phyloP scores from a whole-genome alignment of 1,140 invertebrate genomes.

The Drosophila pectinifera region DNA sequence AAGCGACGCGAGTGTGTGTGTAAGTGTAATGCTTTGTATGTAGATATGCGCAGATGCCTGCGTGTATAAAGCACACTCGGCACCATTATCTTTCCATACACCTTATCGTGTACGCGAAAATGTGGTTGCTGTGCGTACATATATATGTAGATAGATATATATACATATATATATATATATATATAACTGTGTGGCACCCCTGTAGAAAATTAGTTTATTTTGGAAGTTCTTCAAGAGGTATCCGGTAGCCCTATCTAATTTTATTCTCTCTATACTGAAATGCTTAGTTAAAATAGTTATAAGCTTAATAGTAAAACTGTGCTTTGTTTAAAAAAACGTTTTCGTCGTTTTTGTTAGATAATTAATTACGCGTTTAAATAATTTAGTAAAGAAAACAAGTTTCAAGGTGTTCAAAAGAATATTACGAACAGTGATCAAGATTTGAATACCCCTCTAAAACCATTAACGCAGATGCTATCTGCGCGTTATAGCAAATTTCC shows the following conservation, averaged over 20 bases:
- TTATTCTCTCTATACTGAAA: too few species aligned
- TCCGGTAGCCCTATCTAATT: too few species aligned
- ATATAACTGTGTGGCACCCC: slow-evolving; percentile 31
- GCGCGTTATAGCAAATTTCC: slow-evolving; percentile 24
- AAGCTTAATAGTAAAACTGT: too few species aligned
- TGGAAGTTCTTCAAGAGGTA: background rate
- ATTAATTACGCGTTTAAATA: too few species aligned
- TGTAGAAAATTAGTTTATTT: slow-evolving; percentile 30
- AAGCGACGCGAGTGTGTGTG: slow-evolving; percentile 9
- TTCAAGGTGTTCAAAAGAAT: too few species aligned
- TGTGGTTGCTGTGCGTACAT: slow-evolving; percentile 55
- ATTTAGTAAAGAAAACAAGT: too few species aligned
- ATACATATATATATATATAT: background rate
- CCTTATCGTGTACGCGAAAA: slow-evolving; percentile 64
- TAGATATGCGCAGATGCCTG: slow-evolving; percentile 54
- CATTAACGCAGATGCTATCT: background rate
- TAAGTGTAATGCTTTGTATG: slow-evolving; percentile 21
- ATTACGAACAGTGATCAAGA: too few species aligned
- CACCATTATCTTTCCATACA: slow-evolving; percentile 47
- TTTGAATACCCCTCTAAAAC: too few species aligned
- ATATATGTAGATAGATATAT: slow-evolving; percentile 6
- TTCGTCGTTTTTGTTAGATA: too few species aligned
- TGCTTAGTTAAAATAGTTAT: too few species aligned
- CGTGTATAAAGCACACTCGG: slow-evolving; percentile 39
- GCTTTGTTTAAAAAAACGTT: too few species aligned